Evolutionary conservation across 2,113 vertebrate species (phyloP).

Genomic region (Oceanites oceanicus): DNA sequence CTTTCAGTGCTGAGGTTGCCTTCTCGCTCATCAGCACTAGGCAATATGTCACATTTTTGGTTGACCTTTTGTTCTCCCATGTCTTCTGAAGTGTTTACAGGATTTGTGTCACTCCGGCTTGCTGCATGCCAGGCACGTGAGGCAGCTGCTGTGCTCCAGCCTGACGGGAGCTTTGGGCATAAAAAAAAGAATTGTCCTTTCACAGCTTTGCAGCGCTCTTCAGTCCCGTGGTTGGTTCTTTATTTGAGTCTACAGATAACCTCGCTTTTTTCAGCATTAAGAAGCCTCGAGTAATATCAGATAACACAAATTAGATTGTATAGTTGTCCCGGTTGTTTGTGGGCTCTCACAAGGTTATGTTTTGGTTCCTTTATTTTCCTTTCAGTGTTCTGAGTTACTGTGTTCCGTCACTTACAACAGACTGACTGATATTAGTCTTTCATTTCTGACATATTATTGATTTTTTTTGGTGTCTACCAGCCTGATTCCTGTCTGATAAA

Average conservation of each 20-base stretch:
- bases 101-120: not conserved
- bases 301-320: not conserved
- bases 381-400: not conserved
- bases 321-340: not conserved
- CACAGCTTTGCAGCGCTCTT: not conserved
- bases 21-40: not conserved
- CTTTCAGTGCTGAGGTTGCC: not conserved
- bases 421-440: not conserved
- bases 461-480: not conserved
- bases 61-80: not conserved
- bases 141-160: not conserved
- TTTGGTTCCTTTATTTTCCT: not conserved
- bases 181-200: not conserved
- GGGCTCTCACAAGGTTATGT: not conserved
- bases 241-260: not conserved
- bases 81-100: conserved; percentile 19
- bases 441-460: not conserved
- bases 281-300: not conserved
- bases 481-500: not conserved
- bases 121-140: not conserved
- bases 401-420: not conserved
- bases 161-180: not conserved
- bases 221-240: not conserved
- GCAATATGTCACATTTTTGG: not conserved
- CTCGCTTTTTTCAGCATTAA: not conserved